phyloP scores from a whole-genome alignment of 2,888 invertebrate species.

The Drosophila mulleri region DNA sequence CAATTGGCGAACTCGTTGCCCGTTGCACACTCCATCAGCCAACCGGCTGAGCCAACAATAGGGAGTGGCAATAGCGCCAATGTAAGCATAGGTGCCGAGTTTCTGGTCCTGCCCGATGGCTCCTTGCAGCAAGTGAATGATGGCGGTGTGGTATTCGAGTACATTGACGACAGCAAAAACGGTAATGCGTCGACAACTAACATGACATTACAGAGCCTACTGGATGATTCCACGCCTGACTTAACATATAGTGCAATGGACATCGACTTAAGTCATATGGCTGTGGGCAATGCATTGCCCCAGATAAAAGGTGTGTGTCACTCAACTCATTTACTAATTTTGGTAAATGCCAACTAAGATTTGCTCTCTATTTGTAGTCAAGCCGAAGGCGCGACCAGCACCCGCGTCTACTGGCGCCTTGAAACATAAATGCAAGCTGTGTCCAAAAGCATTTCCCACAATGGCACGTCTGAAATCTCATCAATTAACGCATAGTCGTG shows the following conservation, averaged over 20 bases:
- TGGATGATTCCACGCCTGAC: constrained; percentile 38
- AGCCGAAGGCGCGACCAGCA: constrained; percentile 31
- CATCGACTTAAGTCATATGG: constrained; percentile 67
- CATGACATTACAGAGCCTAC: constrained; percentile 48
- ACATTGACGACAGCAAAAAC: constrained; percentile 70
- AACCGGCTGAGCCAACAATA: constrained; percentile 12
- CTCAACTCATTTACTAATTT: not conserved
- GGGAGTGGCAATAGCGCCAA: constrained; percentile 34
- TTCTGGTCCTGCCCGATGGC: constrained; percentile 79
- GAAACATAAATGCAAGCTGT: constrained; percentile 65
- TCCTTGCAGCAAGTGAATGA: constrained; percentile 75
- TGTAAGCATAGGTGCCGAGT: constrained; percentile 76
- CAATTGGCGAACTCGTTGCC: constrained; percentile 42
- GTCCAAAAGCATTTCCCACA: constrained; percentile 64
- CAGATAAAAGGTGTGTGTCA: constrained; percentile 42
- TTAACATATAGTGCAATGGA: constrained; percentile 53
- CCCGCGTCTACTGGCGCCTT: constrained; percentile 23
- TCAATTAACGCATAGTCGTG: constrained; percentile 67
- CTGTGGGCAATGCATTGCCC: constrained; percentile 61
- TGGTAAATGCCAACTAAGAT: not conserved
- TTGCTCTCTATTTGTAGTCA: constrained; percentile 33
- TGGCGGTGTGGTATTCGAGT: constrained; percentile 78
- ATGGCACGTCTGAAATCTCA: constrained; percentile 68
- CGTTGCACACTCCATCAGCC: not conserved
- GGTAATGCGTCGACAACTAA: constrained; percentile 18